Evolutionary conservation across 2,113 vertebrate species (phyloP).

Genomic region (Puffinus mauretanicus): DNA sequence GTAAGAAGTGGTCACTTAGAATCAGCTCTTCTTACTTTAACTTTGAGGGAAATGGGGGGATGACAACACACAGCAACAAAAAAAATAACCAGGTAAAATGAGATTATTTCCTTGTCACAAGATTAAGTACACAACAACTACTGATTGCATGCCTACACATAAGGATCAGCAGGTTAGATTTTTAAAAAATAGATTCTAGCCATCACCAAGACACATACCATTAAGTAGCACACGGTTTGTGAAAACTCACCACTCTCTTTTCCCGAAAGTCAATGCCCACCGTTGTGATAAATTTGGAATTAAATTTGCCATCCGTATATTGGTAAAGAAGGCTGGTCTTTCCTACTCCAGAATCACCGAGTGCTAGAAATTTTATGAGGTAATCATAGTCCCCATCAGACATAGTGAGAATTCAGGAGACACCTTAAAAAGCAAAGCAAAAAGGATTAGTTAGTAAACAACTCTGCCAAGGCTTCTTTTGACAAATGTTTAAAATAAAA

Average conservation of each 20-base stretch:
- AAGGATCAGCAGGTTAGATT: background rate
- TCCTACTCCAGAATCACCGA: conserved; percentile 96
- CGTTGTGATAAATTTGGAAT: conserved; percentile 97
- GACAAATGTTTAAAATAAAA: background rate
- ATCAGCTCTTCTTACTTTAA: background rate
- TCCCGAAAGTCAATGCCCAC: conserved; percentile 99
- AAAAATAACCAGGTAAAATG: background rate
- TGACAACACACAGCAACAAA: background rate
- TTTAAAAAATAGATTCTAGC: background rate
- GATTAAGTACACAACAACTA: background rate
- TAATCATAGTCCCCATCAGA: conserved; percentile 99
- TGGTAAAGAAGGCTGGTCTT: conserved; percentile 98
- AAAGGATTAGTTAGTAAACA: background rate
- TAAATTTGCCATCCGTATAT: conserved; percentile 96
- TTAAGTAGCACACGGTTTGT: background rate
- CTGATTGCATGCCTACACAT: background rate
- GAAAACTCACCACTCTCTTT: conserved; percentile 90
- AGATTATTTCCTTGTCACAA: background rate
- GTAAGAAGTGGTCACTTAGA: background rate
- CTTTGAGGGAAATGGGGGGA: background rate
- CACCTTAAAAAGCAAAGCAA: conserved; percentile 69
- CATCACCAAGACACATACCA: background rate
- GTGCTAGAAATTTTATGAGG: conserved; percentile 97
- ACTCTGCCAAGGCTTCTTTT: background rate
- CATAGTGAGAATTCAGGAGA: conserved; percentile 84